Conservation (phyloP, 2,113 vertebrate genomes). For the Fregetta grallaria region DNA sequence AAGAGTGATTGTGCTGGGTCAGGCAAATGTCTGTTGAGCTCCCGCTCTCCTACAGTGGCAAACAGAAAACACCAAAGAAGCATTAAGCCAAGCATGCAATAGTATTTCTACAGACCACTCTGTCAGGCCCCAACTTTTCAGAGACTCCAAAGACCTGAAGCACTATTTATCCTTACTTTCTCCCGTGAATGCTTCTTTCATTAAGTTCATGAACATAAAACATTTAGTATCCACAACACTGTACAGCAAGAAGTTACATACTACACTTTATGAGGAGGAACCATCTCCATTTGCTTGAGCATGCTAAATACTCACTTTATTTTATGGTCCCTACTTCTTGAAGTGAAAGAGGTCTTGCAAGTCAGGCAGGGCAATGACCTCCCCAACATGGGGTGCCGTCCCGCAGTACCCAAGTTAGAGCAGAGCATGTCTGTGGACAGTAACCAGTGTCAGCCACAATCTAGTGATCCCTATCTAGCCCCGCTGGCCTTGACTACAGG, state of each 20-base stretch:
- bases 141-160: background rate
- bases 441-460: background rate
- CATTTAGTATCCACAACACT: background rate
- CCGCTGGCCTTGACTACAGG: background rate
- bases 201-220: background rate
- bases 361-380: background rate
- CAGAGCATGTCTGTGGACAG: background rate
- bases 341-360: background rate
- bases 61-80: background rate
- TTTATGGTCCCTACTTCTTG: background rate
- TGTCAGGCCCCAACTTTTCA: background rate
- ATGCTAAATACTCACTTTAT: background rate
- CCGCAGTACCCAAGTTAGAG: rapidly evolving
- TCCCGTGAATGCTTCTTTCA: background rate
- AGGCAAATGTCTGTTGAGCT: background rate
- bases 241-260: background rate
- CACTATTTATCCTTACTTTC: background rate
- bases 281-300: background rate
- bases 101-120: background rate
- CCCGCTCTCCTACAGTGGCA: background rate
- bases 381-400: rapidly evolving
- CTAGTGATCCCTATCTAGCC: rapidly evolving
- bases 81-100: background rate
- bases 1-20: background rate
- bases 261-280: background rate